These are phyloP conservation scores for Leptobrachium ailaonicum DNA, from an alignment of 2,113 vertebrate species.

Conservation along the genomic window DNA sequence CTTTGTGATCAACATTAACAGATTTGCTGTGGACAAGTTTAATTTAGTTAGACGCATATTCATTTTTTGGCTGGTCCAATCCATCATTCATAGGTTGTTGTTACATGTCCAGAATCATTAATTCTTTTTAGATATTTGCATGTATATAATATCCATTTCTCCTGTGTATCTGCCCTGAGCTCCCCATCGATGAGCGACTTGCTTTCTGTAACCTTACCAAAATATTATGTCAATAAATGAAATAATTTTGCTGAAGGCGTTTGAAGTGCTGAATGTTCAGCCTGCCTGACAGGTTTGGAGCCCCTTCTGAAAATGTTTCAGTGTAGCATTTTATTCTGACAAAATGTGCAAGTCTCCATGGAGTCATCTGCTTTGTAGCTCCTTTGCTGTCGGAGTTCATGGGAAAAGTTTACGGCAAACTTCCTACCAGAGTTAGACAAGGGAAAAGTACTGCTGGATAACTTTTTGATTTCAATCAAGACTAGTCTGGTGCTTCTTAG, in stretches of 20 bases:
- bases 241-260: slow-evolving; percentile 59
- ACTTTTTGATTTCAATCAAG: neutral
- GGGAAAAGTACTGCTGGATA: slow-evolving; percentile 61
- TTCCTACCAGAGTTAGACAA: slow-evolving; percentile 65
- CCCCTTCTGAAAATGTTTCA: slow-evolving; percentile 76
- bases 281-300: slow-evolving; percentile 73
- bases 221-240: slow-evolving; percentile 61
- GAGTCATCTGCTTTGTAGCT: slow-evolving; percentile 71
- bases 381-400: slow-evolving; percentile 71
- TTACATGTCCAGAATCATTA: too few relatives aligned
- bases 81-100: too few relatives aligned
- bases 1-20: too few relatives aligned
- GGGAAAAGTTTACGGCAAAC: slow-evolving; percentile 75
- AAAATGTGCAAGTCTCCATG: slow-evolving; percentile 76
- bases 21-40: too few relatives aligned
- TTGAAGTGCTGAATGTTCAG: slow-evolving; percentile 75
- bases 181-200: slow-evolving; percentile 52
- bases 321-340: slow-evolving; percentile 73
- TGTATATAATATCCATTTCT: neutral
- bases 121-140: neutral
- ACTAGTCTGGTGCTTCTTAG: neutral
- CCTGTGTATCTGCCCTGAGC: neutral
- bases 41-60: too few relatives aligned
- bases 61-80: too few relatives aligned
- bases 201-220: slow-evolving; percentile 53